Percentiles rank a stretch among this genome's conserved stretches.
Conservation (phyloP, 2,113 vertebrate species). For the Piaya cayana region DNA sequence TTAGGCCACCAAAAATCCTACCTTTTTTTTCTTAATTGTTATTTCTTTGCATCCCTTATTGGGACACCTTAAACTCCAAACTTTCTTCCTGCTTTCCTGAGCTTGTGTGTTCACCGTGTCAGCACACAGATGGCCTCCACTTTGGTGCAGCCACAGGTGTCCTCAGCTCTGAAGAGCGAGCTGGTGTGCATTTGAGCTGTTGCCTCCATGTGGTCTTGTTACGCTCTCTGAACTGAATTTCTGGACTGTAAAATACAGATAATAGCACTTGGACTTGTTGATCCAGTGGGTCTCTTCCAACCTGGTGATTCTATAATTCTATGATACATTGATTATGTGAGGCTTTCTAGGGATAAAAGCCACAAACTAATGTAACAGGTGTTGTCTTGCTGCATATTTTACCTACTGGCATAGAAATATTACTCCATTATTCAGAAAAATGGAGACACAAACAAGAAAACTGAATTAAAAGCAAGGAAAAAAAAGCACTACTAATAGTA, state of each 20-base stretch:
- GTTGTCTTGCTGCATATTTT: constrained; percentile 39
- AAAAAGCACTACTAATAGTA: constrained; percentile 31
- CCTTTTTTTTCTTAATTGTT: background rate
- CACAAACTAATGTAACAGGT: constrained; percentile 19
- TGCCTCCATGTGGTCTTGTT: background rate
- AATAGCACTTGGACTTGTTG: no score
- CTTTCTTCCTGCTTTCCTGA: background rate
- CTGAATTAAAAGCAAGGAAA: constrained; percentile 33
- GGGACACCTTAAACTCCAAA: background rate
- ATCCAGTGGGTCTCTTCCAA: no score
- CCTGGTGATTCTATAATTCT: no score
- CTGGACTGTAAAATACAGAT: background rate
- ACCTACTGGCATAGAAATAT: constrained; percentile 24
- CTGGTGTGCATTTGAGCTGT: background rate
- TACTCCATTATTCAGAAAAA: constrained; percentile 42
- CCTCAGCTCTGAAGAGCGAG: background rate
- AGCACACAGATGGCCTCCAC: background rate
- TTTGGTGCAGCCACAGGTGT: background rate
- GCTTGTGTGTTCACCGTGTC: background rate
- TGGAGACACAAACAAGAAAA: constrained; percentile 2
- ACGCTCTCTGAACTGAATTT: background rate
- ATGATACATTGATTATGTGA: background rate
- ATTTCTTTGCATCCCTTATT: background rate
- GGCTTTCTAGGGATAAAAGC: constrained; percentile 37
- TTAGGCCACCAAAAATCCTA: background rate